Evolutionary conservation across 2,888 invertebrate species (phyloP).

Genomic region (Napeogenes sylphis): DNA sequence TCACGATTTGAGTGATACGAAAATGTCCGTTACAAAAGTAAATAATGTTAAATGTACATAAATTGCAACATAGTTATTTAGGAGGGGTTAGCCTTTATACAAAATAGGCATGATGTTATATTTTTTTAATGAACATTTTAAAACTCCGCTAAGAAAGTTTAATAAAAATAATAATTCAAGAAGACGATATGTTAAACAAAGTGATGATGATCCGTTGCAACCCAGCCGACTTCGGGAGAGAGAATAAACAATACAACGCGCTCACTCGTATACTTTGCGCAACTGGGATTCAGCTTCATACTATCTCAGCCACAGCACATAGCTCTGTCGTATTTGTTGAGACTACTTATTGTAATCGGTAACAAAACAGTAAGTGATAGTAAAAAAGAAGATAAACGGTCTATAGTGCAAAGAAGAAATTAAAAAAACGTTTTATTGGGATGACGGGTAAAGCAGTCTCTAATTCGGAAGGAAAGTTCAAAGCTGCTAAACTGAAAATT

Average conservation of each 20-base stretch:
- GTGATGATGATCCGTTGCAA: neutral
- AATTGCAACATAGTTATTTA: neutral
- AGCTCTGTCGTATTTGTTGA: neutral
- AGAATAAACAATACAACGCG: neutral
- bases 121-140: neutral
- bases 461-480: constrained; percentile 13
- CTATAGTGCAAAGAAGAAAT: neutral
- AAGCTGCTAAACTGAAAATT: constrained; percentile 23
- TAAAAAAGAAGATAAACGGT: constrained; percentile 7
- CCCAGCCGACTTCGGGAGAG: neutral
- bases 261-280: constrained; percentile 5
- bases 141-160: constrained; percentile 4
- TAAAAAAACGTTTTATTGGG: constrained; percentile 8
- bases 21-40: no score
- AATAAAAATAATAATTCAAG: neutral
- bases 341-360: neutral
- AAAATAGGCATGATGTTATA: neutral
- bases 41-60: neutral
- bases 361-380: constrained; percentile 1
- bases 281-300: neutral
- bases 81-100: neutral
- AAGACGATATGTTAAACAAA: neutral
- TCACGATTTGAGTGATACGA: no score
- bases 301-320: neutral
- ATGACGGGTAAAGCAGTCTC: constrained; percentile 8